A percentile compares a stretch with the other conserved stretches of the same genome.
Evolutionary conservation across 2,797 vertebrate genomes (phyloP).

Genomic region (Girardinus metallicus): DNA sequence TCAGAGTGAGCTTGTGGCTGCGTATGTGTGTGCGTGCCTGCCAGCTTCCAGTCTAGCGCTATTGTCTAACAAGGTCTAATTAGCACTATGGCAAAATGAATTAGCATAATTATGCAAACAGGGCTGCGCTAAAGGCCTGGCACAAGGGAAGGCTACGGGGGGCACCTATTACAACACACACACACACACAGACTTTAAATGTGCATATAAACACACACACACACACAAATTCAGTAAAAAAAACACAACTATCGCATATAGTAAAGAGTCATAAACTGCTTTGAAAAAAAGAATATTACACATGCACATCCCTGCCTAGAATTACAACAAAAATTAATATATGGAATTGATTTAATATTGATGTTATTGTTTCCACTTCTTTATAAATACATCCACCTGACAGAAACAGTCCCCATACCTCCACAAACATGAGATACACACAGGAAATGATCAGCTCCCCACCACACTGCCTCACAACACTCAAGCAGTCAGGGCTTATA

Average conservation of each 20-base stretch:
- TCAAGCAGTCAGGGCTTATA: conserved; percentile 62
- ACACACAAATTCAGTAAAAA: conserved; percentile 31
- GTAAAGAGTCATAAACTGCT: conserved; percentile 25
- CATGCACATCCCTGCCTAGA: background rate
- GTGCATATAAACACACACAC: conserved; percentile 16
- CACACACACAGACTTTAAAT: conserved; percentile 6
- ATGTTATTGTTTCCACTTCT: background rate
- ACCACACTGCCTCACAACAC: conserved; percentile 39
- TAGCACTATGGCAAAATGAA: conserved; percentile 81
- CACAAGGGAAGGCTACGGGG: conserved; percentile 74
- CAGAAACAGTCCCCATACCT: conserved; percentile 26
- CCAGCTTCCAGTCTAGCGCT: conserved; percentile 73
- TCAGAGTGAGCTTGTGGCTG: conserved; percentile 58
- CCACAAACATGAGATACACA: conserved; percentile 30
- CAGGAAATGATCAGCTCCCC: conserved; percentile 35
- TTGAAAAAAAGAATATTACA: conserved; percentile 12
- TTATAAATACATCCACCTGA: conserved; percentile 21
- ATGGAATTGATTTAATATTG: background rate
- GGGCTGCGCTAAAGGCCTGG: conserved; percentile 73
- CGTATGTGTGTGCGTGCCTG: conserved; percentile 61
- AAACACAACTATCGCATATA: conserved; percentile 38
- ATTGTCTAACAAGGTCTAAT: conserved; percentile 85
- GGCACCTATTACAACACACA: conserved; percentile 71
- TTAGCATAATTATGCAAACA: conserved; percentile 87
- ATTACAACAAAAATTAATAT: background rate